Base-by-base conservation (phyloP, 2,888 invertebrate species). In the Megalurothrips usitatus region DNA sequence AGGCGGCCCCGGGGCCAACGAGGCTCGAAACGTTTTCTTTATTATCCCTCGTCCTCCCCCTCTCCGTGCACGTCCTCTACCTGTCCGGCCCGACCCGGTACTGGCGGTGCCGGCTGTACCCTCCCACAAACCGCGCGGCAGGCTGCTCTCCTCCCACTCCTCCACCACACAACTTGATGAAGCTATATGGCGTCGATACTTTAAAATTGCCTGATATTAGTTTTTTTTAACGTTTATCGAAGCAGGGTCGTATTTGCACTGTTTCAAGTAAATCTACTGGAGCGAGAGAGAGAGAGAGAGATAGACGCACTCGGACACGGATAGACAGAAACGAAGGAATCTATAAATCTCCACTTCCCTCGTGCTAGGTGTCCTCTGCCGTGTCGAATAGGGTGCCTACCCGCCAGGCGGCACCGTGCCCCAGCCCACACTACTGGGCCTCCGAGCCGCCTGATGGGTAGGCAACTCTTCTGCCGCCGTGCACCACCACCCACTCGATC, bases 1-100 rank as follows among this genome's bases (percentile, higher is more conserved):
- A 17, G 58, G 58, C 58, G 19, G 34, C 17, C 14, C 17, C 14
- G 58, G 58, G 68, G 23, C 68, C 68, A 26, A 12, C 68, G 68
- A 75, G 68, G 12, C 68, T 9, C 68, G 68, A 75, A 75, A 75
- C 26, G 68, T 75, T 75, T 75, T 75, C 68, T 75, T 75, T 75
- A 75, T 75, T 75, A 75, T 75, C 26, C 8, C 23, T 75, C 23
- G 23, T 10, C 68, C 26, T 26, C 23, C 26, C 23, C 26, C 26
- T 26, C 6, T 17, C n/a, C 58, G 14, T 58, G 58, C 58, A 19
- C 58, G 23, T 75, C 68, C 68, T 52, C 52, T 52, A 12, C 68
- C 23, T 26, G 68, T 26, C 68, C 8, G 68, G 58, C 58, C 58
- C 68, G 12, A 26, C 23, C 10, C 68, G 23, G 23, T 23, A 17